Conservation (phyloP, 1,140 invertebrate species). For the Steinernema feltiae region DNA sequence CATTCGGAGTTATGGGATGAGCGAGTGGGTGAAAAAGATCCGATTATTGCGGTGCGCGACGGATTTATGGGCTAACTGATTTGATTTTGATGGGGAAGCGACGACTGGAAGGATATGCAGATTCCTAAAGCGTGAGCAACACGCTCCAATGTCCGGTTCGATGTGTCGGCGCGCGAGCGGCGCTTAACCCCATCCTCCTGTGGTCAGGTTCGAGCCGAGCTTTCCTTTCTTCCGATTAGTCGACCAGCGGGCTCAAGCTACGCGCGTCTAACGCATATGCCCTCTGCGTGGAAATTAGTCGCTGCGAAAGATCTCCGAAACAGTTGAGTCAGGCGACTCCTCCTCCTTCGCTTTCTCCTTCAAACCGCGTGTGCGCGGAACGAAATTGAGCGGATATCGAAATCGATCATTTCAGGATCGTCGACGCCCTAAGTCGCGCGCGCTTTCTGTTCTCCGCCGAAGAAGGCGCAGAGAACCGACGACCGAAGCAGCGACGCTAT, state of each 20-base stretch:
- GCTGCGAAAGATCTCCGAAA: neutral
- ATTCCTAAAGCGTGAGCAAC: neutral
- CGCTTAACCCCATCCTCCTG: slow-evolving; percentile 1
- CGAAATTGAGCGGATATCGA: slow-evolving; percentile 13
- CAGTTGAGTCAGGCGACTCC: neutral
- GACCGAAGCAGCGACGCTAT: neutral
- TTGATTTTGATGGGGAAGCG: neutral
- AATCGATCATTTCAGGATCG: slow-evolving; percentile 14
- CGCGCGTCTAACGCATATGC: too few relatives aligned
- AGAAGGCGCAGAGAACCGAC: neutral
- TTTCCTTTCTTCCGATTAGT: neutral
- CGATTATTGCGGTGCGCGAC: neutral
- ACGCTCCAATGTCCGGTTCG: neutral
- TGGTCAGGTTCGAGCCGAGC: neutral
- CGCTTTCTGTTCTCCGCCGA: neutral
- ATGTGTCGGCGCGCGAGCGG: neutral
- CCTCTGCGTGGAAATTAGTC: neutral
- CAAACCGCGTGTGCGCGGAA: neutral
- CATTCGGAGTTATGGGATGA: neutral
- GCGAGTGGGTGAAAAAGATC: neutral
- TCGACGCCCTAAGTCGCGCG: slow-evolving; percentile 3
- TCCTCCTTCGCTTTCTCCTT: neutral
- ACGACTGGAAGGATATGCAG: neutral
- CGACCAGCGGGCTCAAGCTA: too few relatives aligned
- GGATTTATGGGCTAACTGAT: neutral